These are phyloP conservation scores for Pollenia angustigena DNA, from an alignment of 2,888 invertebrate genomes.

Conservation along the genomic window DNA sequence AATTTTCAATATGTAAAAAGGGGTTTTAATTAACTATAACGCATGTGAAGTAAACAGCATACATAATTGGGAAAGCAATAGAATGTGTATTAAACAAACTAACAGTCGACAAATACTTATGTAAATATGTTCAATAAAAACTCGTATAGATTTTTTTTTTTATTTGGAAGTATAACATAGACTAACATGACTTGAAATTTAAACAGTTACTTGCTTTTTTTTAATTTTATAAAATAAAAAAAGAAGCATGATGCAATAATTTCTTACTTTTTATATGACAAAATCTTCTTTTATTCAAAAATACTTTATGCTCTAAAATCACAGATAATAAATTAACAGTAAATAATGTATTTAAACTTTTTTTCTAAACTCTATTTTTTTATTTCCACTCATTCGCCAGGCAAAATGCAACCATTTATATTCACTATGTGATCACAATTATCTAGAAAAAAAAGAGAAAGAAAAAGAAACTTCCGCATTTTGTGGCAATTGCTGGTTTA, in stretches of 20 bases:
- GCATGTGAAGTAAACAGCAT: too few relatives aligned
- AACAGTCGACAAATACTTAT: too few relatives aligned
- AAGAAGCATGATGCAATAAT: conserved; percentile 13
- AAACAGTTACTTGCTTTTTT: not conserved
- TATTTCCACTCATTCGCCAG: not conserved
- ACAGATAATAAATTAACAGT: conserved; percentile 48
- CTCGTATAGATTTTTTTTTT: too few relatives aligned
- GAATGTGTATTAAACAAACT: too few relatives aligned
- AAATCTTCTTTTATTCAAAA: conserved; percentile 4
- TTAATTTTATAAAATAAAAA: not conserved
- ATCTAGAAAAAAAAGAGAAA: conserved; percentile 42
- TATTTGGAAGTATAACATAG: too few relatives aligned
- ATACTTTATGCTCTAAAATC: conserved; percentile 44
- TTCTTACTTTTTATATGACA: conserved; percentile 18
- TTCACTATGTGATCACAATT: conserved; percentile 17
- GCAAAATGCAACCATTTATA: conserved; percentile 35
- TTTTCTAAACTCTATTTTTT: not conserved
- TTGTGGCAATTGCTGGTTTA: conserved; percentile 52
- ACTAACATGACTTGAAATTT: not conserved
- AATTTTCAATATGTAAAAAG: too few relatives aligned
- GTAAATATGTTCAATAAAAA: too few relatives aligned
- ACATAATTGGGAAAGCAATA: too few relatives aligned
- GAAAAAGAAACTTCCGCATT: conserved; percentile 56
- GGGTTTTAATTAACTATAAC: too few relatives aligned
- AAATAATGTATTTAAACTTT: conserved; percentile 24